These are phyloP conservation scores for Drosophila kanapiae DNA, from an alignment of 1,140 invertebrate genomes.

Conservation along the genomic window DNA sequence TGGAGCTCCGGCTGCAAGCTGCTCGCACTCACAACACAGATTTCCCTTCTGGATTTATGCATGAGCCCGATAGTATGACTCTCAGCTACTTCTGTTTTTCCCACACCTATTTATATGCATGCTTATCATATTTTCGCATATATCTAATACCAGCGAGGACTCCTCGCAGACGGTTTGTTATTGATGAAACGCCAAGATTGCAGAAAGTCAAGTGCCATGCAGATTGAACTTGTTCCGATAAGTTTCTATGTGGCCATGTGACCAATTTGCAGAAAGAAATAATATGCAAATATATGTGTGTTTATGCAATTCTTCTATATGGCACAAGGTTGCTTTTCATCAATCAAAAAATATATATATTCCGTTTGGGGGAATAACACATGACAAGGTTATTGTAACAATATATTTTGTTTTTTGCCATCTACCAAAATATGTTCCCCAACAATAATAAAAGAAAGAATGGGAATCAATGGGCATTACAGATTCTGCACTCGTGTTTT, in stretches of 20 bases:
- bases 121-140: slow-evolving; percentile 74
- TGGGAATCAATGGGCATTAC: slow-evolving; percentile 23
- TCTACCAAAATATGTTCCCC: slow-evolving; percentile 7
- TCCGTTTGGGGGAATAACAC: not conserved
- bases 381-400: not conserved
- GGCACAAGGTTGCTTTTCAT: slow-evolving; percentile 6
- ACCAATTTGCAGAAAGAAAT: slow-evolving; percentile 25
- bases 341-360: slow-evolving; percentile 5
- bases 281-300: slow-evolving; percentile 13
- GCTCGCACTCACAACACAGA: slow-evolving; percentile 19
- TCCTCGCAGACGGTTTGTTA: slow-evolving; percentile 29
- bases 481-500: slow-evolving; percentile 31
- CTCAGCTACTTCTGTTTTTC: slow-evolving; percentile 19
- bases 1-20: slow-evolving; percentile 41
- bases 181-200: slow-evolving; percentile 56
- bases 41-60: slow-evolving; percentile 60
- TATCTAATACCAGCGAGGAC: slow-evolving; percentile 38
- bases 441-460: not conserved
- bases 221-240: slow-evolving; percentile 10
- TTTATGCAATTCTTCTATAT: not conserved
- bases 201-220: slow-evolving; percentile 33
- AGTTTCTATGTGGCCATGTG: slow-evolving; percentile 24
- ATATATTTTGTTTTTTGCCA: not conserved
- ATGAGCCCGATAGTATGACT: slow-evolving; percentile 37
- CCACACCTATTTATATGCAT: slow-evolving; percentile 55